Evolutionary conservation across 2,888 invertebrate genomes (phyloP).

Genomic region (Coenonympha glycerion): DNA sequence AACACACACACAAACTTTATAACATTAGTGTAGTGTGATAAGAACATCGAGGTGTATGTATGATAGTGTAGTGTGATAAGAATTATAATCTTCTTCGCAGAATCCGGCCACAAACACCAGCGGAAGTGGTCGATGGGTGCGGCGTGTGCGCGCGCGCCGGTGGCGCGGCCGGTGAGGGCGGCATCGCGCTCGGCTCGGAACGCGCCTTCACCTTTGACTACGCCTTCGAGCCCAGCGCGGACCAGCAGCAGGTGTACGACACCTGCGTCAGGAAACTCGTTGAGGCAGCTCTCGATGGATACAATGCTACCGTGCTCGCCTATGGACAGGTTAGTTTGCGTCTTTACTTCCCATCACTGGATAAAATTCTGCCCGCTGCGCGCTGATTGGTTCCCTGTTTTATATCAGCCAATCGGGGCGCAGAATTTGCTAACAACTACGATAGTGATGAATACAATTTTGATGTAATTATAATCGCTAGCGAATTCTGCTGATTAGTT

Average conservation of each 20-base stretch:
- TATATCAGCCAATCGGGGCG: no score
- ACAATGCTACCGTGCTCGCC: constrained; percentile 98
- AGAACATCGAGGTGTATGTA: no score
- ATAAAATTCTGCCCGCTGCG: no score
- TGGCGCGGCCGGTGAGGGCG: constrained; percentile 92
- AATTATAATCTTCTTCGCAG: no score
- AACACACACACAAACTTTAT: no score
- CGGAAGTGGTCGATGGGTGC: constrained; percentile 96
- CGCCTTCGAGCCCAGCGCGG: constrained; percentile 89
- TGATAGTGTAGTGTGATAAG: no score
- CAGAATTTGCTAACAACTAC: no score
- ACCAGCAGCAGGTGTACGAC: constrained; percentile 87
- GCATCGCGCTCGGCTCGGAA: constrained; percentile 93
- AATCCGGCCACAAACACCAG: constrained; percentile 94
- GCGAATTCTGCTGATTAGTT: no score
- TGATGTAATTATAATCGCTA: no score
- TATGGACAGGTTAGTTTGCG: constrained; percentile 88
- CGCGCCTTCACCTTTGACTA: constrained; percentile 97
- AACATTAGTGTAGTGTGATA: no score
- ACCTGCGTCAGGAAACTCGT: constrained; percentile 90
- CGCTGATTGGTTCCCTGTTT: no score
- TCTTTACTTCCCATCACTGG: neutral
- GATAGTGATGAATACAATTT: no score
- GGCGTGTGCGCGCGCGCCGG: constrained; percentile 93
- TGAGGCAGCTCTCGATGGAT: constrained; percentile 94